Conservation (phyloP, 2,113 vertebrate genomes). For the Leucopsar rothschildi region DNA sequence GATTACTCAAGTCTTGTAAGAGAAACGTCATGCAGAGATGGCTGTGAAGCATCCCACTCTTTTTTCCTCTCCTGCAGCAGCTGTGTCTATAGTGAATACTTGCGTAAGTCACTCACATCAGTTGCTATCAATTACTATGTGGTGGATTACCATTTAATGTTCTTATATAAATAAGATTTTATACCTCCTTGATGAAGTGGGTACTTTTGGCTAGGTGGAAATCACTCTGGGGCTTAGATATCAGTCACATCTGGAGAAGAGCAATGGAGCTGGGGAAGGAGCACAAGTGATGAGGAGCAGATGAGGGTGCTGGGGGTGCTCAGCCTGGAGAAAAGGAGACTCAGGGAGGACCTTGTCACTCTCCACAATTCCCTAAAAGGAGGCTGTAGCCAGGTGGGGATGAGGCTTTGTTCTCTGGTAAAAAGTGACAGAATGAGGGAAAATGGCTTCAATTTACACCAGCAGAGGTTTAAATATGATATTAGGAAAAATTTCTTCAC, state of each 20-base stretch:
- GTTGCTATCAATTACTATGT: background rate
- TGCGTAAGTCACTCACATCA: background rate
- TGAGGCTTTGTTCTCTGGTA: background rate
- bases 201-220: background rate
- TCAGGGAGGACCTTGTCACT: background rate
- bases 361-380: background rate
- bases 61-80: background rate
- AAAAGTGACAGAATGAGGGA: background rate
- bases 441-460: background rate
- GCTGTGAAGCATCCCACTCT: background rate
- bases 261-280: background rate
- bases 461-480: background rate
- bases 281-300: background rate
- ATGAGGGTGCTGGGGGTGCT: background rate
- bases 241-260: background rate
- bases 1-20: background rate
- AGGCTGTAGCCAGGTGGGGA: background rate
- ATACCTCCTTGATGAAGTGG: background rate
- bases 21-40: background rate
- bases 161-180: background rate
- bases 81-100: background rate
- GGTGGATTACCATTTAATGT: background rate
- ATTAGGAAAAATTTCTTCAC: background rate
- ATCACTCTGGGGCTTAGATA: background rate
- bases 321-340: background rate